phyloP scores from a whole-genome alignment of 2,113 vertebrate genomes.

The Chaetodon trifascialis region DNA sequence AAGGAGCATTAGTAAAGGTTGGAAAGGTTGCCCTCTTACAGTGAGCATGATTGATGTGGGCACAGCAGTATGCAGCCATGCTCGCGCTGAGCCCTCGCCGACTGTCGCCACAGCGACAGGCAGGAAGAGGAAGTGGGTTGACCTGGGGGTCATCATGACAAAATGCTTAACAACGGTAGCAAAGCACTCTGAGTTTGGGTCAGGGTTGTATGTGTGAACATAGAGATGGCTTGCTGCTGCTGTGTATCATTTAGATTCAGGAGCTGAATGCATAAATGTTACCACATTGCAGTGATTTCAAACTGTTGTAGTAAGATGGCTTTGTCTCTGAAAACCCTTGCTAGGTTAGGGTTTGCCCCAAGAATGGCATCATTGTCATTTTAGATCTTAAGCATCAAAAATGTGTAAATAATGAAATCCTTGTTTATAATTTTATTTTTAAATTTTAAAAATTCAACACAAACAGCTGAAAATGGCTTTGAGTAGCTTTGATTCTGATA shows the following conservation, averaged over 20 bases:
- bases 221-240: conserved; percentile 21
- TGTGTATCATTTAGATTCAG: conserved; percentile 39
- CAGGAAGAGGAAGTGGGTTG: conserved; percentile 75
- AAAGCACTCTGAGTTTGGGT: conserved; percentile 68
- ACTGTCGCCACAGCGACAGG: conserved; percentile 64
- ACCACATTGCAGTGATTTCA: conserved; percentile 4
- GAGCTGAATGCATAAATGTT: conserved; percentile 26
- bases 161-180: conserved; percentile 77
- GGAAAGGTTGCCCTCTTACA: conserved; percentile 73
- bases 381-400: neutral
- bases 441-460: neutral
- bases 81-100: conserved; percentile 60
- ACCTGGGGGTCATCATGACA: conserved; percentile 73
- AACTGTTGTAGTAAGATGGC: conserved; percentile 1
- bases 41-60: conserved; percentile 78
- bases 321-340: neutral
- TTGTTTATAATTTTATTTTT: neutral
- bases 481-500: neutral
- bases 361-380: neutral
- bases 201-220: conserved; percentile 67
- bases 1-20: conserved; percentile 73
- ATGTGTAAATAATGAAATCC: neutral
- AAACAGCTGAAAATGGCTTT: neutral
- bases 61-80: conserved; percentile 44
- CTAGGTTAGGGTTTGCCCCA: fast-evolving